These are phyloP conservation scores for Piprites chloris DNA, from an alignment of 2,113 vertebrate genomes.

Conservation along the genomic window DNA sequence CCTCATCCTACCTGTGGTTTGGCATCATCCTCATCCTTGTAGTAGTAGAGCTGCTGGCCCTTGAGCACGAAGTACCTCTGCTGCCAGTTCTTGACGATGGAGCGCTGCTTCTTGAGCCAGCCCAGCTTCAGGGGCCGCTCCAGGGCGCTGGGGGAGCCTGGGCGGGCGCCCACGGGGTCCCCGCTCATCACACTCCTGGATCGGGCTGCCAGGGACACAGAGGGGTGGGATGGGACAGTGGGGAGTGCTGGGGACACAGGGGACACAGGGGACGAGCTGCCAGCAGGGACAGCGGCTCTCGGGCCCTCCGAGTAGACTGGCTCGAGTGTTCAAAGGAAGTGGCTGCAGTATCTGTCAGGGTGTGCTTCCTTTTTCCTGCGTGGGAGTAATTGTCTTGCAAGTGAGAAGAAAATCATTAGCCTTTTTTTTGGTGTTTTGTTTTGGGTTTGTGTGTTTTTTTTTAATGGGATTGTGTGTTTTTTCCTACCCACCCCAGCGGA, in stretches of 20 bases:
- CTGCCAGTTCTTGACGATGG: constrained; percentile 95
- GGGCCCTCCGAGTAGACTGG: neutral
- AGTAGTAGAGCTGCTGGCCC: constrained; percentile 85
- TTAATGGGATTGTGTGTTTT: neutral
- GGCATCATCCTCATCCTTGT: constrained; percentile 90
- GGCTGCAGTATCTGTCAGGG: constrained; percentile 70
- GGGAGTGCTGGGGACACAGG: neutral
- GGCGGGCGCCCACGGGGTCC: constrained; percentile 58
- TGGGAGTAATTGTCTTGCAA: constrained; percentile 69
- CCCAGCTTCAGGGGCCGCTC: constrained; percentile 88
- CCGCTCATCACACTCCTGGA: constrained; percentile 87
- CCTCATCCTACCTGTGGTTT: constrained; percentile 76
- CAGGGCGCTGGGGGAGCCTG: constrained; percentile 62
- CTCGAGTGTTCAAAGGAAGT: constrained; percentile 72
- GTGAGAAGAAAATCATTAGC: constrained; percentile 14
- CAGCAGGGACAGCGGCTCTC: neutral
- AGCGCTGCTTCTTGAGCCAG: constrained; percentile 94
- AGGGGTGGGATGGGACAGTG: neutral
- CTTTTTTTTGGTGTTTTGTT: no score
- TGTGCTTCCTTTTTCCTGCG: constrained; percentile 79
- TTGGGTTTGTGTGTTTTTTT: neutral
- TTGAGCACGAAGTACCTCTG: constrained; percentile 88
- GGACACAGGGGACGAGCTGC: neutral
- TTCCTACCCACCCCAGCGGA: neutral
- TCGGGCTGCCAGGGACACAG: constrained; percentile 73